A percentile compares a stretch with the other conserved stretches of the same genome.
Conservation (phyloP, 1,140 invertebrate genomes). For the Panagrolaimus sp. region DNA sequence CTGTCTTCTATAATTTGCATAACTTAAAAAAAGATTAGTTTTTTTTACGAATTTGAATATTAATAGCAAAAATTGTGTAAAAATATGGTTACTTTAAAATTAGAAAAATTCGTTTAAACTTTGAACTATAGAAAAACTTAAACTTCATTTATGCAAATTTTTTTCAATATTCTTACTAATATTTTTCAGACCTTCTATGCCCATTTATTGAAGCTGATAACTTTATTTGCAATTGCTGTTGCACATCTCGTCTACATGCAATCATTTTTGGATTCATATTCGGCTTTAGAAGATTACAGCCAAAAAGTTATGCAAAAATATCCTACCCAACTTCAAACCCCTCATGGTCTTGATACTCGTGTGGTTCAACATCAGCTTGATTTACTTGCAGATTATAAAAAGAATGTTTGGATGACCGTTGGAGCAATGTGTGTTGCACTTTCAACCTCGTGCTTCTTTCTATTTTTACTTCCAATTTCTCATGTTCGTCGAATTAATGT, state of each 20-base stretch:
- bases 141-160: too few relatives aligned
- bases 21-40: too few relatives aligned
- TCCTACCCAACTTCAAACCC: not conserved
- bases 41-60: not conserved
- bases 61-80: too few relatives aligned
- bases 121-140: too few relatives aligned
- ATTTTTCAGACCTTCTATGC: conserved; percentile 42
- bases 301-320: conserved; percentile 27
- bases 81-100: too few relatives aligned
- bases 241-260: conserved; percentile 40
- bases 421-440: conserved; percentile 53
- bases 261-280: conserved; percentile 39
- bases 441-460: conserved; percentile 49
- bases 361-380: conserved; percentile 26
- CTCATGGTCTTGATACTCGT: conserved; percentile 12
- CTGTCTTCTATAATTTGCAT: too few relatives aligned
- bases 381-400: conserved; percentile 47
- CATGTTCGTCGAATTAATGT: conserved; percentile 22
- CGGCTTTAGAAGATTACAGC: conserved; percentile 38
- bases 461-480: conserved; percentile 44
- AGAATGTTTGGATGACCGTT: conserved; percentile 57
- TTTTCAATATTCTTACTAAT: not conserved
- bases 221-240: conserved; percentile 38
- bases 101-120: too few relatives aligned
- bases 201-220: conserved; percentile 41